Evolutionary conservation across 1,140 invertebrate genomes (phyloP), one percentile per base, ranked within the genome.

Genomic region (Drosophila nigrodunni): DNA sequence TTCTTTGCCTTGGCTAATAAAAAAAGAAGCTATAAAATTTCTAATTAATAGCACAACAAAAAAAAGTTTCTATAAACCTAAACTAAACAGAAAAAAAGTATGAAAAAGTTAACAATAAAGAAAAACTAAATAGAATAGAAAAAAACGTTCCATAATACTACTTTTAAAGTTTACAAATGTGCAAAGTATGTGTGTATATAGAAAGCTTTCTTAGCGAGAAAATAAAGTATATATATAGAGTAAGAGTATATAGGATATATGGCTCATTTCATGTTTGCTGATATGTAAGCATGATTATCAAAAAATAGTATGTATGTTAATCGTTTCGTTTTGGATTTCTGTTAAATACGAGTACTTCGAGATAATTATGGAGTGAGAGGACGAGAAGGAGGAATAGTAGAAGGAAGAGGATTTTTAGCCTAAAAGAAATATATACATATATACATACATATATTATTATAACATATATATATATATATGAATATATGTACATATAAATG

Each of bases 271-370:
- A 69, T 55, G 50, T 65, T 69, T 89, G 78, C 78, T 89, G 85
- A 89, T 89, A 89, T 89, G 85, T 89, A 78, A 88, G 85, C 81
- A 89, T 89, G 85, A 89, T 89, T 89, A 89, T 89, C 85, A 74
- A 89, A 87, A 89, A 89, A 81, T 81, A 80, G 50, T 66, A 68
- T 61, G 60, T 69, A 55, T 55, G 35, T 70, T 2, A 37, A 54
- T 54, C 11, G 15, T 10, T 21, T 21, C 18, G 18, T 21, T 21
- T 21, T 21, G 18, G 18, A 0, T 0, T 21, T 21, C 18, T 21
- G 1, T 21, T 21, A 21, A 21, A 21, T 21, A 21, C 1, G 50
- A 34, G 11, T 34, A 35, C 1, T 30, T 9, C 37, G 15, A 18
- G 18, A 21, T 21, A 21, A 21, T 21, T 21, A 21, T 21, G 18